phyloP scores from a whole-genome alignment of 2,113 vertebrate species.

The Kryptolebias marmoratus region DNA sequence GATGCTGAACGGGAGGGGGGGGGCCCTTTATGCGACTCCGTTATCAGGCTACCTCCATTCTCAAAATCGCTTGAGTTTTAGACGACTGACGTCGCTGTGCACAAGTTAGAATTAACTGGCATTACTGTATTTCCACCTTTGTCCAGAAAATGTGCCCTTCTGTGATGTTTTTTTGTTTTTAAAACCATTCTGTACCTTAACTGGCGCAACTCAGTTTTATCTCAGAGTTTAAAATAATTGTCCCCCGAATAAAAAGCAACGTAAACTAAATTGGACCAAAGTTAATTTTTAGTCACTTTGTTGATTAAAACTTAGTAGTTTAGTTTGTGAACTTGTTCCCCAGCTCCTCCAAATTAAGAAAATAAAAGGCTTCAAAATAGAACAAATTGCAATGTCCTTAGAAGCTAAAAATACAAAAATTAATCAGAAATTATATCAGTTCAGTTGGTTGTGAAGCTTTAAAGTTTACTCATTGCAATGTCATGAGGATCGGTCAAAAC shows the following conservation, averaged over 20 bases:
- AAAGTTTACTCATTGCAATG: too few species aligned
- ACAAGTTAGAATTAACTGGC: not conserved
- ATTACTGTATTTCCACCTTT: not conserved
- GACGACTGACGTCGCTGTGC: constrained; percentile 17
- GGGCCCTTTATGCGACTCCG: constrained; percentile 10
- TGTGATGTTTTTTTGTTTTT: constrained; percentile 20
- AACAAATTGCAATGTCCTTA: too few species aligned
- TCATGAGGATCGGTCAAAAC: too few species aligned
- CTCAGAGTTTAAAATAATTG: too few species aligned
- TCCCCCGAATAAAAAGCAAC: too few species aligned
- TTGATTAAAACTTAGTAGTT: not conserved
- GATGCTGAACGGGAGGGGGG: constrained; percentile 11
- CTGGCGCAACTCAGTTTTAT: not conserved
- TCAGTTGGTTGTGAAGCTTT: too few species aligned
- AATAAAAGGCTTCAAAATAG: not conserved
- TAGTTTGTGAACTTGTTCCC: not conserved
- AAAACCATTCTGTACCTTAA: not conserved
- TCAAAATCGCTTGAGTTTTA: constrained; percentile 49
- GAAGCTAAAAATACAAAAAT: too few species aligned
- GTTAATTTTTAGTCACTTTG: not conserved
- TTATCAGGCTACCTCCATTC: constrained; percentile 51
- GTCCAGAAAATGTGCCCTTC: not conserved
- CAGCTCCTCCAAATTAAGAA: not conserved
- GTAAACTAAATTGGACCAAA: not conserved
- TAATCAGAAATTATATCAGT: too few species aligned